Evolutionary conservation across 2,888 invertebrate genomes (phyloP).

Genomic region (Amiota minor): DNA sequence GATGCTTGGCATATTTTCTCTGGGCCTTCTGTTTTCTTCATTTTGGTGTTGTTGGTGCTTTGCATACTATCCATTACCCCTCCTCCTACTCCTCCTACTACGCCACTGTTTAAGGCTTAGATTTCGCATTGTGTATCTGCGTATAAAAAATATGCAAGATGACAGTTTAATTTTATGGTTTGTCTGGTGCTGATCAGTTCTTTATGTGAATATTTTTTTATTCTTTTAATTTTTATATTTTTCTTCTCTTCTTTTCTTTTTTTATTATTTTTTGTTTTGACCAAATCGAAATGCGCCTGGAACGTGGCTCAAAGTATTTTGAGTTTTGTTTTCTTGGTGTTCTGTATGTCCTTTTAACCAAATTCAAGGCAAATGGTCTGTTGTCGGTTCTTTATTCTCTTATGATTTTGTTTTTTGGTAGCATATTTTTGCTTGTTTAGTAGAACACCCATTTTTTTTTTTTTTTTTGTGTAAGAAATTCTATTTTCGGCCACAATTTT

Average conservation of each 20-base stretch:
- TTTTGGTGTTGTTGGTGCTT: not conserved
- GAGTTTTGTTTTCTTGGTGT: not conserved
- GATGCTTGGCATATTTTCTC: not conserved
- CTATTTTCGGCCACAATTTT: conserved; percentile 55
- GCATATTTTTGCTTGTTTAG: conserved; percentile 30
- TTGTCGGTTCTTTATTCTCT: conserved; percentile 26
- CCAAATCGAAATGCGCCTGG: not conserved
- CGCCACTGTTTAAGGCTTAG: conserved; percentile 11
- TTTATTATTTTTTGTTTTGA: conserved; percentile 24
- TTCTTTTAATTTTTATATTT: conserved; percentile 29
- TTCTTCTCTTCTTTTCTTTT: conserved; percentile 17
- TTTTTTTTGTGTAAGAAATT: conserved; percentile 20
- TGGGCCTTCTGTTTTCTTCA: conserved; percentile 2
- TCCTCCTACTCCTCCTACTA: not conserved
- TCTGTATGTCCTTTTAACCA: conserved; percentile 12
- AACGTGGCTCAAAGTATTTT: conserved; percentile 19
- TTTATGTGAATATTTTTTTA: conserved; percentile 66
- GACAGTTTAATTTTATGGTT: conserved; percentile 74
- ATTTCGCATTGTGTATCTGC: conserved; percentile 34
- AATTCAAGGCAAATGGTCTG: conserved; percentile 34
- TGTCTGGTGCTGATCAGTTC: conserved; percentile 73
- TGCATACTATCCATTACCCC: not conserved
- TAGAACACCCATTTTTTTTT: conserved; percentile 27
- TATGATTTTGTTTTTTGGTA: conserved; percentile 1
- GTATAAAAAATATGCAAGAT: conserved; percentile 72